phyloP scores from a whole-genome alignment of 1,140 invertebrate genomes.

The Pachypsylla venusta region DNA sequence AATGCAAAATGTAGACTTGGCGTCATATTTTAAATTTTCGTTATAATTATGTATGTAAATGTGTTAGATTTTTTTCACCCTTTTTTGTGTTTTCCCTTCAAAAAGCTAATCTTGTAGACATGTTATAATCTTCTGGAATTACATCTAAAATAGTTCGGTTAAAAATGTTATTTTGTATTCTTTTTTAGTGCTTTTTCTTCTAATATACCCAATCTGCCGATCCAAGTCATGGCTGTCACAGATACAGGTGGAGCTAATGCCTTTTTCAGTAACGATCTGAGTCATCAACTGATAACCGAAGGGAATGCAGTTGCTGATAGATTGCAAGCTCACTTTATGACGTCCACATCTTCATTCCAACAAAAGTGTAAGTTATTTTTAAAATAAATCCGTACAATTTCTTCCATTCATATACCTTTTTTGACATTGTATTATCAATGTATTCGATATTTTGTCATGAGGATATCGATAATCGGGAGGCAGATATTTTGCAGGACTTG shows the following conservation, averaged over 20 bases:
- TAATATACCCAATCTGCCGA: slow-evolving; percentile 85
- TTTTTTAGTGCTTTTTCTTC: slow-evolving; percentile 71
- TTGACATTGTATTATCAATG: too few relatives aligned
- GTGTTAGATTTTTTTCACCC: neutral
- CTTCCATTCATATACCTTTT: too few relatives aligned
- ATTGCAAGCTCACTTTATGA: slow-evolving; percentile 84
- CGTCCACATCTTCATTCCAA: slow-evolving; percentile 60
- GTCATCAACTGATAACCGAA: slow-evolving; percentile 79
- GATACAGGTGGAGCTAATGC: slow-evolving; percentile 70
- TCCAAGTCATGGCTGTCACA: slow-evolving; percentile 86
- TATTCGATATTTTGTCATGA: too few relatives aligned
- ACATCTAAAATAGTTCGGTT: neutral
- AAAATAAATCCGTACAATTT: too few relatives aligned
- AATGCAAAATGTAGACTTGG: too few relatives aligned
- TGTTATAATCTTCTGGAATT: neutral
- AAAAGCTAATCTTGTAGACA: neutral
- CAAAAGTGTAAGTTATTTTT: slow-evolving; percentile 52
- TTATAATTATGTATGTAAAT: neutral
- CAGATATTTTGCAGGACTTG: too few relatives aligned
- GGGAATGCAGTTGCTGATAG: slow-evolving; percentile 84
- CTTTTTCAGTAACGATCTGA: slow-evolving; percentile 80
- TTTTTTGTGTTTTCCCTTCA: too few relatives aligned
- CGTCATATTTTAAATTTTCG: slow-evolving; percentile 14
- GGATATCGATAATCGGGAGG: too few relatives aligned
- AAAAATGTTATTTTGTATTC: slow-evolving; percentile 1